Evolutionary conservation across 37 sponge, comb jelly and placozoan genomes (phyloP), one percentile per base, ranked within the genome.

Genomic region (Chondrosia reniformis): DNA sequence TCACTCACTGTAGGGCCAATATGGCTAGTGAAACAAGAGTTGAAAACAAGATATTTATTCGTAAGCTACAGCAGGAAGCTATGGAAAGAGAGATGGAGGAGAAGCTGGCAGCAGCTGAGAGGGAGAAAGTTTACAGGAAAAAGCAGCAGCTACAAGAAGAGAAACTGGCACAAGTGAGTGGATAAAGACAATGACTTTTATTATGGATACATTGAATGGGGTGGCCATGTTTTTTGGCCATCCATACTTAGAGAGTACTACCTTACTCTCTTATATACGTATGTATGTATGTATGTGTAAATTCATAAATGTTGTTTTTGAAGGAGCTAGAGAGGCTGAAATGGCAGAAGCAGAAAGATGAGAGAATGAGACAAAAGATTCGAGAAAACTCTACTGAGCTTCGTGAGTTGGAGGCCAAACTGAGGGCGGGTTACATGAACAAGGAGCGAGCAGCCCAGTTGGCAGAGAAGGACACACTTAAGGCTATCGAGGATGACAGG

Each of bases 361-460:
- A 85, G 49, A 83, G 89, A 42, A 22, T 92, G 27, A 52, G 98
- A 55, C 98, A 97, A 45, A 90, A 97, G 54, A 92, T 97, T 62
- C 78, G 85, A 46, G 93, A 95, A 36, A 95, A 86, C 73, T 93
- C 96, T 52, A 37, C 64, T 21, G 99, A 98, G 74, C 59, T 98
- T 12, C 76, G 96, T 39, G 99, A 98, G 57, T 73, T 98, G 49
- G 96, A 98, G 55, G 86, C 87, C 37, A 98, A 92, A 61, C 86
- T 98, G 38, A 87, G 75, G 52, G 96, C 96, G 49, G 99, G 89
- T 22, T 98, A 98, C 81, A 88, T 95, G 87, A 98, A 95, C 77
- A 92, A 87, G 67, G 99, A 98, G 78, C 88, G 99, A 54, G 99
- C 96, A 22, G 99, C 93, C 13, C 99, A 98, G 46, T 67, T 98